These are phyloP conservation scores for Heliothis virescens DNA, from an alignment of 1,140 invertebrate species.

Conservation along the genomic window DNA sequence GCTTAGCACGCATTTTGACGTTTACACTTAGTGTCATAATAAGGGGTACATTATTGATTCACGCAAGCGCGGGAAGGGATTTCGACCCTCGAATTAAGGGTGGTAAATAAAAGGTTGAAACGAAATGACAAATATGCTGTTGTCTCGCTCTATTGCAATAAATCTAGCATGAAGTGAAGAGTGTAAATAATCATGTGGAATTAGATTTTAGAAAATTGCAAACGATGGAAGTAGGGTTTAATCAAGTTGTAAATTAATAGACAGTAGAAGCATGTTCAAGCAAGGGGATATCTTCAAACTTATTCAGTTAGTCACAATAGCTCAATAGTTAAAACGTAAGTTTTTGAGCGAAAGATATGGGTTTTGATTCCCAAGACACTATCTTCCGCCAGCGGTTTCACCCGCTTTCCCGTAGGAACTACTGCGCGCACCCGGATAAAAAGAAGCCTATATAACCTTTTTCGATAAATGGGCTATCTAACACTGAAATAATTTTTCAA, in stretches of 20 bases:
- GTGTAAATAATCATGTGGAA: slow-evolving; percentile 27
- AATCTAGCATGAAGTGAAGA: slow-evolving; percentile 3
- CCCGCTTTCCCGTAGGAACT: too few species aligned
- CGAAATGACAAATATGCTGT: slow-evolving; percentile 22
- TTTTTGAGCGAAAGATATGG: too few species aligned
- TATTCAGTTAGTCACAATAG: not conserved
- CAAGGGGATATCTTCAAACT: not conserved
- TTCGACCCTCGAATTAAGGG: slow-evolving; percentile 64
- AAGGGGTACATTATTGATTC: slow-evolving; percentile 74
- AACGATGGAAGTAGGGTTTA: not conserved
- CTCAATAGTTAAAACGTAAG: too few species aligned
- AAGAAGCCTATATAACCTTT: too few species aligned
- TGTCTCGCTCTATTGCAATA: slow-evolving; percentile 53
- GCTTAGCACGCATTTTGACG: not conserved
- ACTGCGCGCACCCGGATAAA: too few species aligned
- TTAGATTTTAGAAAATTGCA: slow-evolving; percentile 37
- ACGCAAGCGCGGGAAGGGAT: slow-evolving; percentile 74
- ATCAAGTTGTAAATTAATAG: not conserved
- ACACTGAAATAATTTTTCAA: too few species aligned
- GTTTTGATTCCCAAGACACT: too few species aligned
- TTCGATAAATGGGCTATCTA: too few species aligned
- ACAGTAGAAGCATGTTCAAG: too few species aligned
- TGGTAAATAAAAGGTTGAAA: slow-evolving; percentile 51
- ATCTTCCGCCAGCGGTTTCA: too few species aligned
- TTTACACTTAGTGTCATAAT: slow-evolving; percentile 51